Evolutionary conservation across 2,797 vertebrate species (phyloP), one percentile per base, ranked within the genome.

Genomic region (Percopsis omiscomaycus): DNA sequence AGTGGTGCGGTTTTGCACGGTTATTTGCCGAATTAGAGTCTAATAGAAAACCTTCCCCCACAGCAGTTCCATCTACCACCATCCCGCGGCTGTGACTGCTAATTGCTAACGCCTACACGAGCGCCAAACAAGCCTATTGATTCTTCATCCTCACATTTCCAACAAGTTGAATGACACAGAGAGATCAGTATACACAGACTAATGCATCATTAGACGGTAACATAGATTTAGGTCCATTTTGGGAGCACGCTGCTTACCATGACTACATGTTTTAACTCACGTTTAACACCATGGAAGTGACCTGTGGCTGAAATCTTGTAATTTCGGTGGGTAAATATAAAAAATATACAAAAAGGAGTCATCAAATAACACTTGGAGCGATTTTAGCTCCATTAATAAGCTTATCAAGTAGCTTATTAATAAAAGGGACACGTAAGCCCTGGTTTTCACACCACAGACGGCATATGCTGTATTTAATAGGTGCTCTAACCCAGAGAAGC

Each of bases 81-180:
- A 14, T 71, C 77, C 59, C 52, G 22, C 69, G 50, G 60, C 58
- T 59, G 55, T 22, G 70, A 61, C 75, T 71, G 79, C 79, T 90
- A 89, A 87, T 85, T 88, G 75, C 85, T 28, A 64, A 84, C 75
- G 42, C 78, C 82, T 69, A 75, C 78, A 61, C 67, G 12, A 67
- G 63, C 81, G 32, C 58, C 78, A 63, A 69, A 69, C 68, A 47
- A 71, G 3, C 50, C 10, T 73, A 87, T 87, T 11, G 87, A 90
- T 89, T 77, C 71, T 73, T 79, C 66, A 22, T 69, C 74, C 72
- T 74, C 68, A 61, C 83, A 70, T 73, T 47, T 79, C 79, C 78
- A 76, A 86, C 81, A 78, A 69, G 73, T 30, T 69, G 65, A 85
- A 71, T 69, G 80, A 82, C 83, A 72, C 61, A 0, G 44, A 61